A percentile compares a stretch with the other conserved stretches of the same genome.
phyloP scores from a whole-genome alignment of 2,113 vertebrate species.

The Cryptomyrus ogoouensis region DNA sequence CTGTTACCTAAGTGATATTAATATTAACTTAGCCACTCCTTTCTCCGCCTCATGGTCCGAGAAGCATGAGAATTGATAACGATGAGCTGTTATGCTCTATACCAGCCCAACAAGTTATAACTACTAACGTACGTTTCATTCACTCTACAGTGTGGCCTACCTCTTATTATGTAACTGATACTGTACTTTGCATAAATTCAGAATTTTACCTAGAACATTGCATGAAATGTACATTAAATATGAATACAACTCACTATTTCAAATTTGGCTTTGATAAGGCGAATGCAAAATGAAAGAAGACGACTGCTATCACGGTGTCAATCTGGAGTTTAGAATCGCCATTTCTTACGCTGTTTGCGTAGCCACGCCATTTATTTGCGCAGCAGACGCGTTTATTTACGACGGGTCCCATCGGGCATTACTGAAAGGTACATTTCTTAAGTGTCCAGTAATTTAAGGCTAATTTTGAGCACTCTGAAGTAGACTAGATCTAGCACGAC shows the following conservation, averaged over 20 bases:
- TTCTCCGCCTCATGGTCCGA: neutral
- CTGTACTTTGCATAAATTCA: neutral
- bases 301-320: neutral
- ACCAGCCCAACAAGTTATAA: neutral
- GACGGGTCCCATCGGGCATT: neutral
- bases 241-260: neutral
- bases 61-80: neutral
- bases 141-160: neutral
- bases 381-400: neutral
- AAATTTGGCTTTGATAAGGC: neutral
- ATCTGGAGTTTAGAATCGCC: neutral
- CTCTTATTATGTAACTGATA: neutral
- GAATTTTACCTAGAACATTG: neutral
- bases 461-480: neutral
- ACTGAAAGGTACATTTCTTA: neutral
- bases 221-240: neutral
- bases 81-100: neutral
- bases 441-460: neutral
- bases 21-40: neutral
- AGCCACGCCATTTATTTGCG: neutral
- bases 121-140: neutral
- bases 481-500: neutral
- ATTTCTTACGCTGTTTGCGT: neutral
- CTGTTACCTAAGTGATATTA: neutral
- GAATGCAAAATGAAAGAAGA: neutral